A percentile compares a stretch with the other conserved stretches of the same genome.
Evolutionary conservation across 2,797 vertebrate genomes (phyloP).

Genomic region (Catharus ustulatus): DNA sequence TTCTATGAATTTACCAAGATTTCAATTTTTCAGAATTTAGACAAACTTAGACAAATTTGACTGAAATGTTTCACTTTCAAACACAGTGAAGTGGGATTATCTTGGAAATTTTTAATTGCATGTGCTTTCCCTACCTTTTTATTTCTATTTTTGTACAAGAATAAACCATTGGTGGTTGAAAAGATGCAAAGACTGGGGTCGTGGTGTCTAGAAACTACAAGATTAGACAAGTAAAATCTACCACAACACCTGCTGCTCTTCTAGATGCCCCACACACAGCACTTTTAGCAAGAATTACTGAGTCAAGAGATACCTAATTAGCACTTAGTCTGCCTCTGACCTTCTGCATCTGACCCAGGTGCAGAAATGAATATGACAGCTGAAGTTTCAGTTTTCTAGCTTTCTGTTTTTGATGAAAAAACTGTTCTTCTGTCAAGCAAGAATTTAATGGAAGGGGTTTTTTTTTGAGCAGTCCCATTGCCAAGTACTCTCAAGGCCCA

Average conservation of each 20-base stretch:
- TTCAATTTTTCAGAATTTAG: neutral
- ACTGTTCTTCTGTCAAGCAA: constrained; percentile 4
- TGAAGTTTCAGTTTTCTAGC: constrained; percentile 56
- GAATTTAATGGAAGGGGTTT: neutral
- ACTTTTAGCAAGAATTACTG: constrained; percentile 51
- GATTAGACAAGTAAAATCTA: constrained; percentile 53
- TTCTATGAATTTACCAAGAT: neutral
- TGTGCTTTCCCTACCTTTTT: neutral
- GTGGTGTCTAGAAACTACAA: neutral
- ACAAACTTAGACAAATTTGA: neutral
- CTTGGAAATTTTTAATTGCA: neutral
- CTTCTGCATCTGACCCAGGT: constrained; percentile 53
- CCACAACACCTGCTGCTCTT: constrained; percentile 56
- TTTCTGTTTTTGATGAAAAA: constrained; percentile 35
- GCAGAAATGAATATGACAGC: constrained; percentile 35
- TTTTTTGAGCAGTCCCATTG: neutral
- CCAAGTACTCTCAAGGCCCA: constrained; percentile 18
- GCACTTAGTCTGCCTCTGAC: neutral
- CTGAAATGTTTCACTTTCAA: neutral
- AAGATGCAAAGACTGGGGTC: neutral
- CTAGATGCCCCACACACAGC: neutral
- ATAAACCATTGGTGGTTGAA: neutral
- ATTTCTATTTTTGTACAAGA: neutral
- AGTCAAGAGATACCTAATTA: constrained; percentile 59
- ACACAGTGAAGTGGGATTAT: neutral